Conservation (phyloP, 1,140 invertebrate species). For the Drosophila elegans region DNA sequence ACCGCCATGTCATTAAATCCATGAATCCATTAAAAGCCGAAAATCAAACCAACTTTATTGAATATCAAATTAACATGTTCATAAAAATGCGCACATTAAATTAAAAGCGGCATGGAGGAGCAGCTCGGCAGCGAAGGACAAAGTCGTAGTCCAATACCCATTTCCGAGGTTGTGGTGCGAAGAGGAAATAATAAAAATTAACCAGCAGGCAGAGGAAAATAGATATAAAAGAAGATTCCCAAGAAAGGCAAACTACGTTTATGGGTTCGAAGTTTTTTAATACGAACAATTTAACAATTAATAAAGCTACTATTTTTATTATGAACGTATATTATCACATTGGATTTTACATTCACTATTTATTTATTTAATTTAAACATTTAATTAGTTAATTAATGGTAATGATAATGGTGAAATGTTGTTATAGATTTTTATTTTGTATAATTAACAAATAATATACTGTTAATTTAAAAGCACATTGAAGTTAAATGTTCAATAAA, state of each 20-base stretch:
- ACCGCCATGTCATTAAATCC: constrained; percentile 74
- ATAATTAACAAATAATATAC: too few relatives aligned
- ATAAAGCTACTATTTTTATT: too few relatives aligned
- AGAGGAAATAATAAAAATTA: constrained; percentile 80
- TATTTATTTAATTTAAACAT: too few relatives aligned
- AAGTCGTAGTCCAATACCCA: constrained; percentile 45
- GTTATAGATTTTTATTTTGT: too few relatives aligned
- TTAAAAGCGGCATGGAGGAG: constrained; percentile 57
- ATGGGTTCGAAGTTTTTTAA: constrained; percentile 35
- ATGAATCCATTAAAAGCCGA: constrained; percentile 80
- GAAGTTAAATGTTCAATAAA: not conserved
- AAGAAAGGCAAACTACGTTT: constrained; percentile 34
- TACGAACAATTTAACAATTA: not conserved
- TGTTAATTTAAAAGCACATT: too few relatives aligned
- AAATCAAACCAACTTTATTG: constrained; percentile 84
- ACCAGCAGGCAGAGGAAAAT: constrained; percentile 51
- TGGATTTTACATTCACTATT: not conserved
- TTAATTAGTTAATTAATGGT: too few relatives aligned
- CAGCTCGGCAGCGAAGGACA: constrained; percentile 7
- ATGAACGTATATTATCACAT: too few relatives aligned
- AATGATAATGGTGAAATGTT: too few relatives aligned
- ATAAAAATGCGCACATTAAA: constrained; percentile 83
- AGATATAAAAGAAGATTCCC: constrained; percentile 14
- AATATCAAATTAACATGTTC: constrained; percentile 84
- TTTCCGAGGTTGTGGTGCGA: constrained; percentile 52